Percentiles rank a stretch among this genome's conserved stretches.
phyloP scores from a whole-genome alignment of 2,113 vertebrate species.

The Engraulis encrasicolus region DNA sequence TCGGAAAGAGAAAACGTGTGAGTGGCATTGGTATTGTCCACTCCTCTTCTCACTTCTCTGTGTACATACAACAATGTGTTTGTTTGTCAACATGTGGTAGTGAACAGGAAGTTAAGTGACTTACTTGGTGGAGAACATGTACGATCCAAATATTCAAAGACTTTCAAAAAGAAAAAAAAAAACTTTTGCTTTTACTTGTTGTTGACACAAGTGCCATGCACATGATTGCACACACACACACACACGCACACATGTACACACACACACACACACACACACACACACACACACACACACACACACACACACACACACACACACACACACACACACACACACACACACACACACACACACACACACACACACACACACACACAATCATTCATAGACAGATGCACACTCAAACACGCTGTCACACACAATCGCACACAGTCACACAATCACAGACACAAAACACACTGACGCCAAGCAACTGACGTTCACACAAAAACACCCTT shows the following conservation, averaged over 20 bases:
- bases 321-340: no score
- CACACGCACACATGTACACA: background rate
- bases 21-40: background rate
- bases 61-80: background rate
- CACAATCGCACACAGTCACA: no score
- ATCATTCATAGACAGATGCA: no score
- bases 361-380: no score
- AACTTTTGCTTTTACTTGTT: background rate
- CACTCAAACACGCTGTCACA: no score
- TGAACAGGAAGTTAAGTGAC: background rate
- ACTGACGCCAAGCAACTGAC: no score
- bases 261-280: background rate
- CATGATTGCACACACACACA: background rate
- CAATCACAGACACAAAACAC: no score
- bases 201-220: slow-evolving; percentile 15
- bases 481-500: no score
- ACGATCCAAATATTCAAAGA: background rate
- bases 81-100: background rate
- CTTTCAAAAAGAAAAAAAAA: background rate
- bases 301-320: background rate
- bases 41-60: background rate
- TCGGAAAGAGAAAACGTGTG: background rate
- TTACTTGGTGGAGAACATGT: background rate
- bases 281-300: background rate
- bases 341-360: no score